phyloP scores from a whole-genome alignment of 2,797 vertebrate genomes.

The Mus caroli region DNA sequence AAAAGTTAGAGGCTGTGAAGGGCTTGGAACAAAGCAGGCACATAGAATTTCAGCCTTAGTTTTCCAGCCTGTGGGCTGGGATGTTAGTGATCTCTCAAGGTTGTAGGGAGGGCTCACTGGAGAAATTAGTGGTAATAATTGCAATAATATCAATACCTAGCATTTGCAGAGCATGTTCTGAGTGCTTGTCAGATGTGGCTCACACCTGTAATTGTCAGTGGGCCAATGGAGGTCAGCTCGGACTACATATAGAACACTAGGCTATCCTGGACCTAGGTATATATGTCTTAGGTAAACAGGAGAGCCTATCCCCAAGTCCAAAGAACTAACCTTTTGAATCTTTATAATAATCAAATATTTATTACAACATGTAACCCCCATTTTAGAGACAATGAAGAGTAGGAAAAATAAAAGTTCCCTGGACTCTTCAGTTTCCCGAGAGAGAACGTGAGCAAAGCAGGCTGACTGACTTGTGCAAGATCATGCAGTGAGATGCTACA shows the following conservation, averaged over 20 bases:
- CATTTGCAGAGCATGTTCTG: slow-evolving; percentile 8
- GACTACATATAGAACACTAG: not conserved
- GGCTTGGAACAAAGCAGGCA: not conserved
- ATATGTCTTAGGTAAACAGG: not conserved
- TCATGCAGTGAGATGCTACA: not conserved
- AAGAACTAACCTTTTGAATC: slow-evolving; percentile 32
- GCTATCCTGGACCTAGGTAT: not conserved
- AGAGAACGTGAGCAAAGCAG: not conserved
- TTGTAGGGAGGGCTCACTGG: not conserved
- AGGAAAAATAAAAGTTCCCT: not conserved
- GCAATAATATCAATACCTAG: not conserved
- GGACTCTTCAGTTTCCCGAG: not conserved
- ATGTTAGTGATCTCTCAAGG: not conserved
- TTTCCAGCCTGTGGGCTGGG: not conserved
- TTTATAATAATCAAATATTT: slow-evolving; percentile 15
- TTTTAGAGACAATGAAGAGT: not conserved
- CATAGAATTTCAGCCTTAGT: not conserved
- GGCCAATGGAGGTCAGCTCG: not conserved
- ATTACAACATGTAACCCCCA: not conserved
- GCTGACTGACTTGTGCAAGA: not conserved
- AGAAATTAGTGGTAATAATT: not conserved
- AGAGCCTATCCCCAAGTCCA: not conserved
- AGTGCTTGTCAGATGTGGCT: not conserved
- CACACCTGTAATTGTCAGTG: not conserved
- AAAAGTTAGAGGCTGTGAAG: slow-evolving; percentile 9